Conservation (phyloP, 2,888 invertebrate species). For the Eretmocerus hayati region DNA sequence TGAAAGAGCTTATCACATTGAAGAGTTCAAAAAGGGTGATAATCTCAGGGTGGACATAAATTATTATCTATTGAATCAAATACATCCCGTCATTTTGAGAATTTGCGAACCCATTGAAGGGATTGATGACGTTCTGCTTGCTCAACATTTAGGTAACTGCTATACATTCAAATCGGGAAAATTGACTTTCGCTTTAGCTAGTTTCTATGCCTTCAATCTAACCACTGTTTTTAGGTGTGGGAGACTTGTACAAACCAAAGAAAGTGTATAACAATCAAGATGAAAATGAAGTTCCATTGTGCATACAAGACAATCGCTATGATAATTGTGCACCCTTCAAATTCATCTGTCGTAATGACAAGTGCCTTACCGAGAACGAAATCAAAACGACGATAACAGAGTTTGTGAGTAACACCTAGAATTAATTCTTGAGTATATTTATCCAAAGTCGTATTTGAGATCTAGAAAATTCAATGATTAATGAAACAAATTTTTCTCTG, state of each 20-base stretch:
- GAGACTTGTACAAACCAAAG: slow-evolving; percentile 33
- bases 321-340: slow-evolving; percentile 59
- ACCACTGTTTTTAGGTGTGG: slow-evolving; percentile 32
- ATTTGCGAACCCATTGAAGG: slow-evolving; percentile 95
- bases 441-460: too few relatives aligned
- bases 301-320: slow-evolving; percentile 51
- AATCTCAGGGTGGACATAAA: slow-evolving; percentile 70
- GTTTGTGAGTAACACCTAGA: slow-evolving; percentile 40
- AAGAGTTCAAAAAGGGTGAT: slow-evolving; percentile 72
- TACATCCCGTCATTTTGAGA: slow-evolving; percentile 92
- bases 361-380: slow-evolving; percentile 47
- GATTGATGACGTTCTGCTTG: slow-evolving; percentile 82
- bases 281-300: slow-evolving; percentile 31
- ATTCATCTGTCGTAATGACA: slow-evolving; percentile 51
- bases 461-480: not conserved
- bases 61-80: slow-evolving; percentile 91
- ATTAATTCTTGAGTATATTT: too few relatives aligned
- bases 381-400: slow-evolving; percentile 44
- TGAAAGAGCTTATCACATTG: slow-evolving; percentile 90
- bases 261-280: slow-evolving; percentile 31
- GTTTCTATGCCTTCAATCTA: too few relatives aligned
- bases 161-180: too few relatives aligned
- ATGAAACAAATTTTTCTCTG: not conserved
- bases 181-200: too few relatives aligned
- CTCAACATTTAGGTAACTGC: slow-evolving; percentile 82